A percentile compares a stretch with the other conserved stretches of the same genome.
phyloP scores from a whole-genome alignment of 2,888 invertebrate genomes.

The Lycophotia porphyrea region DNA sequence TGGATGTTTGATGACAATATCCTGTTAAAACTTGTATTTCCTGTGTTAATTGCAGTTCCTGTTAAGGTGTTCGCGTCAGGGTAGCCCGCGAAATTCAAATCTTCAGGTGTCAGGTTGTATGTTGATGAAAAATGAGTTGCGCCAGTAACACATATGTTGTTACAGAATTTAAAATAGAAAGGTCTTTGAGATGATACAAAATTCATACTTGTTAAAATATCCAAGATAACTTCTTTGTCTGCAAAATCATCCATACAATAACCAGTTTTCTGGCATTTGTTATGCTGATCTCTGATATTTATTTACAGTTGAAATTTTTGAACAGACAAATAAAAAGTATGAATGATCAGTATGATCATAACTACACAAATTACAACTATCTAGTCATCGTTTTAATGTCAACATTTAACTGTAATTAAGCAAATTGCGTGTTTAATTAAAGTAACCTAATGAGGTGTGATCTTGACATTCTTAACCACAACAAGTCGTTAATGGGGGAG shows the following conservation, averaged over 20 bases:
- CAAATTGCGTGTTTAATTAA: conserved; percentile 2
- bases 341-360: conserved; percentile 8
- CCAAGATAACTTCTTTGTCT: conserved; percentile 18
- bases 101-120: no score
- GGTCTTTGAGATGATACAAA: background rate
- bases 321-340: background rate
- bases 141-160: no score
- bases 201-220: background rate
- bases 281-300: conserved; percentile 30
- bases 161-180: no score
- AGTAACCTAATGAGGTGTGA: conserved; percentile 15
- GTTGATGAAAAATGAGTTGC: no score
- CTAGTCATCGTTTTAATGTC: background rate
- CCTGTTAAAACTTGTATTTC: background rate
- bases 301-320: conserved; percentile 7
- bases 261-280: conserved; percentile 19
- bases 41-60: conserved; percentile 3
- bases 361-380: background rate
- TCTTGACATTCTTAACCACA: background rate
- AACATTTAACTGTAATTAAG: conserved; percentile 17
- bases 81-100: no score
- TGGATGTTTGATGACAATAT: conserved; percentile 16
- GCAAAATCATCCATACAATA: conserved; percentile 6
- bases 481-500: background rate
- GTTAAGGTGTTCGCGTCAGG: no score